Evolutionary conservation across 2,888 invertebrate species (phyloP), one percentile per base, ranked within the genome.

Genomic region (Carcina quercana): DNA sequence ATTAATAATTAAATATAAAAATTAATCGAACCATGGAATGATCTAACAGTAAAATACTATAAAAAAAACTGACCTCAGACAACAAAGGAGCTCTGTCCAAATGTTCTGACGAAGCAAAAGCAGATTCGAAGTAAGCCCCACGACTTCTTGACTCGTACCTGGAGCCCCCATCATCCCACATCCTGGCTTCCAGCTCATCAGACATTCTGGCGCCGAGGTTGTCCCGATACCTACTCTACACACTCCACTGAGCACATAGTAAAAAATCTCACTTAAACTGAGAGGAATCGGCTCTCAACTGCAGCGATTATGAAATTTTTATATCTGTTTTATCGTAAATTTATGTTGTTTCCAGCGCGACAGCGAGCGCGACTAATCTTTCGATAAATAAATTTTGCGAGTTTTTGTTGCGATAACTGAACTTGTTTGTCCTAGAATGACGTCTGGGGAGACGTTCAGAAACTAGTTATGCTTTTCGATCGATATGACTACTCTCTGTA

Each of bases 171-270:
- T 83, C 82, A 27, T 82, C 80, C 82, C 82, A 83, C 82, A 83
- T 82, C 50, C 78, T 70, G 37, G 82, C 80, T 43, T 83, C 82
- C 6, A 75, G 61, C 57, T 83, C 82, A 58, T 83, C 82, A 80
- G 82, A 82, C 82, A 83, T 83, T 53, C 78, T 78, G 80, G 80
- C 75, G 76, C 78, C 78, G 30, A 45, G 33, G 45, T 38, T 37
- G 24, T 36, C 44, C 43, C 46, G 50, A 48, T 42, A 43, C 47
- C 42, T 42, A 45, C 34, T 32, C 32, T 32, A 38, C 34, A 35
- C 46, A 45, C 49, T 48, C 29, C 38, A 50, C 42, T 43, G 37
- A 50, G 47, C 53, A 59, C 60, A 56, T 59, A 40, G 3, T n/a
- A 10, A 7, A 17, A 28, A 14, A 15, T 15, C 20, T 15, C 24